phyloP scores from a whole-genome alignment of 2,888 invertebrate species.

The Lysandra bellargus region DNA sequence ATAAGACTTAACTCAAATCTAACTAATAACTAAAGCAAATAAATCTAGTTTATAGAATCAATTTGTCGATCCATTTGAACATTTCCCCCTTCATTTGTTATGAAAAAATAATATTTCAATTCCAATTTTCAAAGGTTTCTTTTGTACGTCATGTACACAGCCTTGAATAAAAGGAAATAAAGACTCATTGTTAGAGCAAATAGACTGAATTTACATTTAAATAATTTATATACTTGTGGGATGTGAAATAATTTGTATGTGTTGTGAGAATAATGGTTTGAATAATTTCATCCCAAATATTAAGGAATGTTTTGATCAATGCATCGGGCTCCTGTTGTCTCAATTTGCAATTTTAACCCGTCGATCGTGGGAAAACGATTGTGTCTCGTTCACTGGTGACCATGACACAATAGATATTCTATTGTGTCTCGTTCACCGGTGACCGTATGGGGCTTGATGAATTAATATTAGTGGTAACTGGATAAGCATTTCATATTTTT shows the following conservation, averaged over 20 bases:
- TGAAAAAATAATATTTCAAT: neutral
- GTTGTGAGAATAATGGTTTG: constrained; percentile 24
- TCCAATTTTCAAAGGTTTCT: neutral
- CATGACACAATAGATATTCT: too few species aligned
- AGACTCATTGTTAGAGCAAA: constrained; percentile 34
- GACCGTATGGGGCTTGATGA: too few species aligned
- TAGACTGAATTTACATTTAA: constrained; percentile 29
- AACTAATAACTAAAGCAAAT: neutral
- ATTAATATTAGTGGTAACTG: too few species aligned
- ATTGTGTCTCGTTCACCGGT: too few species aligned
- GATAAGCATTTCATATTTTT: too few species aligned
- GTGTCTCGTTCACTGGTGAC: too few species aligned
- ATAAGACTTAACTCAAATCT: neutral
- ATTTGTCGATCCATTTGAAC: too few species aligned
- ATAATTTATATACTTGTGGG: constrained; percentile 25
- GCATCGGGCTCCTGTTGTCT: neutral
- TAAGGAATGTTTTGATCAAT: neutral
- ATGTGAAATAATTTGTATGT: constrained; percentile 19
- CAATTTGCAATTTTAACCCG: too few species aligned
- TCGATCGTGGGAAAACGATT: too few species aligned
- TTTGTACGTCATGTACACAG: constrained; percentile 17
- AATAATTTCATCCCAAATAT: neutral
- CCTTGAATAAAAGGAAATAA: constrained; percentile 36
- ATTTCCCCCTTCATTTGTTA: too few species aligned
- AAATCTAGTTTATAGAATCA: too few species aligned